Evolutionary conservation across 2,113 vertebrate species (phyloP).

Genomic region (Pangasianodon gigas): DNA sequence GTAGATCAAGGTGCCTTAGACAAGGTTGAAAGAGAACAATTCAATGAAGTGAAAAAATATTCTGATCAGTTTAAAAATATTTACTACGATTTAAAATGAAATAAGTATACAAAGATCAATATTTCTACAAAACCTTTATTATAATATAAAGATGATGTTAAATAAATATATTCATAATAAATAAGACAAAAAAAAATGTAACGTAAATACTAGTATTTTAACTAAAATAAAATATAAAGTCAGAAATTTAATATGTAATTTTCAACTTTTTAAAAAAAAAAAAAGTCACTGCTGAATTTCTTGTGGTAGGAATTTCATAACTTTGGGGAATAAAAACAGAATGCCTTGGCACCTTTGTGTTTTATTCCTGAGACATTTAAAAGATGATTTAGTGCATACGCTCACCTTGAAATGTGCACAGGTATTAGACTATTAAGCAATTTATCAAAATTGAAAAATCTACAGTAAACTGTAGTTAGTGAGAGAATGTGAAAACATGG

Average conservation of each 20-base stretch:
- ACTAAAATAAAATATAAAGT: background rate
- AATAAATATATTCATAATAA: background rate
- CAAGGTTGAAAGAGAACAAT: background rate
- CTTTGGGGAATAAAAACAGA: background rate
- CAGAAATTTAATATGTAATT: background rate
- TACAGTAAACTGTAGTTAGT: background rate
- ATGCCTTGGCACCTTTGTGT: background rate
- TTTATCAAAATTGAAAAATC: background rate
- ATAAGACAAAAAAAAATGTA: background rate
- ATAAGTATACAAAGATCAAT: background rate
- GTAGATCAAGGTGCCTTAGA: no score
- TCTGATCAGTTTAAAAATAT: background rate
- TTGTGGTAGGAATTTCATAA: background rate
- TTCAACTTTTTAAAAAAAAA: background rate
- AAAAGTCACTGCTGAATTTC: background rate
- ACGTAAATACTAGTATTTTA: background rate
- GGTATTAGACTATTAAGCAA: background rate
- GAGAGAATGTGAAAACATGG: background rate
- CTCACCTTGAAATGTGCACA: background rate
- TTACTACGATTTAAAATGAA: background rate
- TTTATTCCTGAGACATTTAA: background rate
- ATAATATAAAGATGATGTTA: background rate
- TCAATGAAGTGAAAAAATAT: background rate
- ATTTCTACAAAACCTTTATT: background rate
- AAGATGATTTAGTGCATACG: background rate